phyloP scores from a whole-genome alignment of 2,113 vertebrate species.

The Polypterus senegalus region DNA sequence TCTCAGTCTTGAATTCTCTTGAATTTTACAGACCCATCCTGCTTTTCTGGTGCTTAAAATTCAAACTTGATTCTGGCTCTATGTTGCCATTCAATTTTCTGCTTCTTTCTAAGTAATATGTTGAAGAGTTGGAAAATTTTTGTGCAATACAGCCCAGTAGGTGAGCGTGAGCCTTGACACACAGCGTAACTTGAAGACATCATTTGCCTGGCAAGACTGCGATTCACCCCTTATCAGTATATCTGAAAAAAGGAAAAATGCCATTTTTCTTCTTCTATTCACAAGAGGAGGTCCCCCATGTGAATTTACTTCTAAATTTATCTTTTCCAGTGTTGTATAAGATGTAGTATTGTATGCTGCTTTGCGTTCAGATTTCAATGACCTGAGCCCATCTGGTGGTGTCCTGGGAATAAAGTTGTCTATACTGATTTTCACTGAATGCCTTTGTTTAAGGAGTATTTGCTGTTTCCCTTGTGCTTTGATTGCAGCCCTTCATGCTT shows the following conservation, averaged over 20 bases:
- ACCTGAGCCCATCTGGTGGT: neutral
- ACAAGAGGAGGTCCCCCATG: neutral
- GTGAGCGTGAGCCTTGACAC: no score
- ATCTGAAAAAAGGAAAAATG: neutral
- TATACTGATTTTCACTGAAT: neutral
- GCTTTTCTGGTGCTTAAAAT: no score
- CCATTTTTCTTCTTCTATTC: neutral
- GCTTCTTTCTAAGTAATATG: no score
- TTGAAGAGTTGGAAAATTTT: no score
- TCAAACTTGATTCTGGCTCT: no score
- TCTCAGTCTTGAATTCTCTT: no score
- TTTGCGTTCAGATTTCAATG: neutral
- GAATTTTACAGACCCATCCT: no score
- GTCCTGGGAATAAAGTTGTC: neutral
- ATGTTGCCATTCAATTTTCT: no score
- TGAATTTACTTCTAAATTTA: neutral
- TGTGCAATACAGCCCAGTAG: no score
- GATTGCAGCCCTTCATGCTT: constrained; percentile 2
- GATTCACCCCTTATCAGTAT: neutral
- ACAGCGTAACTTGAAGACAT: no score
- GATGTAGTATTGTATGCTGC: neutral
- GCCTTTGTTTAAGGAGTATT: neutral
- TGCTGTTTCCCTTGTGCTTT: neutral
- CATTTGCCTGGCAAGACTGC: no score
- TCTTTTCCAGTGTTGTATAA: neutral